Base-by-base conservation (phyloP, 2,113 vertebrate genomes). In the Muntiacus reevesi region DNA sequence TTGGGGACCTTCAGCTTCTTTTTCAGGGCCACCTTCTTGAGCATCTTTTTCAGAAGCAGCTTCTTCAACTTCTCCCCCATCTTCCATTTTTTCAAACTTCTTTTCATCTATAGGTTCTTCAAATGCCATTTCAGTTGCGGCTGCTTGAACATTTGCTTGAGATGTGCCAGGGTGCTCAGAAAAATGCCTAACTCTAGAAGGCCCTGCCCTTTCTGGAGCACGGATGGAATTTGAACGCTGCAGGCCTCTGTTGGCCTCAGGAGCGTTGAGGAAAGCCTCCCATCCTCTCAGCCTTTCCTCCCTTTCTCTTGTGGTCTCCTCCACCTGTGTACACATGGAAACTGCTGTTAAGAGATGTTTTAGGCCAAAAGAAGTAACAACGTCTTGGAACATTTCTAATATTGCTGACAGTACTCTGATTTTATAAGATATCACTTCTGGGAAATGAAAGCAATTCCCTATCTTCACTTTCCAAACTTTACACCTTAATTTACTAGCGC, bases 251-350 rank as follows among this genome's bases (percentile, higher is more conserved):
- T 95, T 97, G 71, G 95, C 59, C 82, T 98, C 96, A 0, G 98
- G 98, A 21, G 97, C 97, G 2, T 98, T 99, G 71, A 99, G 98
- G 98, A 99, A 99, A 0, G 98, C 91, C 17, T 99, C 98, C 99
- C 99, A 99, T 25, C 99, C 99, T 96, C 99, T 99, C 28, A 99
- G 98, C 92, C 99, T 99, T 98, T 99, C 99, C 98, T 99, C 99
- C 30, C 99, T 99, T 98, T 99, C 99, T 67, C 99, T 99, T 28
- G 99, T 98, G 7, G 99, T 99, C 98, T 99, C 99, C 93, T 99
- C 99, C 97, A 99, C 99, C 99, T 99, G 93, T 43, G 40, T 23
- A 83, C 59, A 97, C 67, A 93, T 40, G 94, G 13, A 95, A 74
- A 96, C 19, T 47, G 28, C 13, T 64, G 90, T 95, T 93, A 95